Conservation (phyloP, 2,113 vertebrate genomes). For the Taxidea taxus region DNA sequence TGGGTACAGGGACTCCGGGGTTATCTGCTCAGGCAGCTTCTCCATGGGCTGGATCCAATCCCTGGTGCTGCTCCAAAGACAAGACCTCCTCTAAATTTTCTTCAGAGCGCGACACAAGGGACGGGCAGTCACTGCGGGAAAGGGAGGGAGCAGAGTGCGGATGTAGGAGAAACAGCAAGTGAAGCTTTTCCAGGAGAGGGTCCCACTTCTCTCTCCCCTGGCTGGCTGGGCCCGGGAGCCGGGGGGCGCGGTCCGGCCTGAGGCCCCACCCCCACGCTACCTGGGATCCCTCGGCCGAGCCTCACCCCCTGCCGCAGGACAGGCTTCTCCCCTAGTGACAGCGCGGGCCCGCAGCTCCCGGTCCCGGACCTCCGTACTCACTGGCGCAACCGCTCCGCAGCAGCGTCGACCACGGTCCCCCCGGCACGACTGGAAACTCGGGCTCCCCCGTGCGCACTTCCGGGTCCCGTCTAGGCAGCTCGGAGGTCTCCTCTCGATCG, state of each 20-base stretch:
- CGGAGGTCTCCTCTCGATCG: background rate
- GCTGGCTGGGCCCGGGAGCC: background rate
- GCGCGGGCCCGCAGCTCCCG: rapidly evolving
- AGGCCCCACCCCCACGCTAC: background rate
- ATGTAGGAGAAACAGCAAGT: background rate
- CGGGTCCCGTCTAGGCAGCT: background rate
- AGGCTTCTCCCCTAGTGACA: background rate
- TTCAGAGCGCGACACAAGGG: background rate
- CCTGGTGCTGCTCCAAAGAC: background rate
- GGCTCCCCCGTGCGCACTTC: background rate
- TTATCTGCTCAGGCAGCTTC: background rate
- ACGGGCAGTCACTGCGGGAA: background rate
- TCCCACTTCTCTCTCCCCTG: background rate
- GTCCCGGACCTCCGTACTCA: background rate
- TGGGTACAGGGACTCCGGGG: background rate
- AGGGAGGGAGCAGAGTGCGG: background rate
- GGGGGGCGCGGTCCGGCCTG: background rate
- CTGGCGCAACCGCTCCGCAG: background rate
- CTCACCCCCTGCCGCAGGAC: background rate
- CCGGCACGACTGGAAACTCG: rapidly evolving
- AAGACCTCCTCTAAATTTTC: background rate
- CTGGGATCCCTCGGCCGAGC: too few relatives aligned
- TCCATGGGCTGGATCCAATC: background rate
- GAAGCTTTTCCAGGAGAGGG: background rate
- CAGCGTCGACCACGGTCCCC: background rate